A percentile compares a stretch with the other conserved stretches of the same genome.
These are phyloP conservation scores for Notiomystis cincta DNA, from an alignment of 2,113 vertebrate species.

Conservation along the genomic window DNA sequence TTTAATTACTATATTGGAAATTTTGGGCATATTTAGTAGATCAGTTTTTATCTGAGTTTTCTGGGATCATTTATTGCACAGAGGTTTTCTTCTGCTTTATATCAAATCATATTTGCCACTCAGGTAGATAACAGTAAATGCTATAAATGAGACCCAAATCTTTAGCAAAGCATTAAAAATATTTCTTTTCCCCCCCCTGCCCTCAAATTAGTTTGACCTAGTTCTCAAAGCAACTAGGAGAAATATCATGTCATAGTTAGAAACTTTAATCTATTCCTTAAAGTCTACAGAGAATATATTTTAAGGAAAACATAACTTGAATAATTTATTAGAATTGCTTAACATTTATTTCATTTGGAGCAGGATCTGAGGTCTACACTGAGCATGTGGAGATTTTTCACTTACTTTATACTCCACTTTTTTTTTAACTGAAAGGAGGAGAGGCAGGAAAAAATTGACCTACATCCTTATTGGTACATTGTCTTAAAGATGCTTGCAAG, in stretches of 20 bases:
- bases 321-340: neutral
- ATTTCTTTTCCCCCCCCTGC: accelerated
- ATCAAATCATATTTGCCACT: neutral
- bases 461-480: neutral
- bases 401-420: neutral
- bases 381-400: neutral
- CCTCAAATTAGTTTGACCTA: neutral
- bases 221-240: neutral
- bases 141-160: neutral
- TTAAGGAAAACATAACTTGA: neutral
- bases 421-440: neutral
- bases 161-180: neutral
- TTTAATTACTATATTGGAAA: neutral
- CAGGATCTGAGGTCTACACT: neutral
- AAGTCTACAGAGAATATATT: neutral
- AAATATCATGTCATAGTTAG: neutral
- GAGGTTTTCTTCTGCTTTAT: neutral
- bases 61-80: neutral
- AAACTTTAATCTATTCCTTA: neutral
- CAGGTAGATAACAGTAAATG: neutral
- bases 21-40: neutral
- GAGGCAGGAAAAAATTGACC: neutral
- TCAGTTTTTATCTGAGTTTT: neutral
- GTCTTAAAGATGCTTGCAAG: neutral
- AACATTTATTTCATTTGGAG: neutral